phyloP scores from a whole-genome alignment of 2,797 vertebrate genomes.

The Thamnophis elegans region DNA sequence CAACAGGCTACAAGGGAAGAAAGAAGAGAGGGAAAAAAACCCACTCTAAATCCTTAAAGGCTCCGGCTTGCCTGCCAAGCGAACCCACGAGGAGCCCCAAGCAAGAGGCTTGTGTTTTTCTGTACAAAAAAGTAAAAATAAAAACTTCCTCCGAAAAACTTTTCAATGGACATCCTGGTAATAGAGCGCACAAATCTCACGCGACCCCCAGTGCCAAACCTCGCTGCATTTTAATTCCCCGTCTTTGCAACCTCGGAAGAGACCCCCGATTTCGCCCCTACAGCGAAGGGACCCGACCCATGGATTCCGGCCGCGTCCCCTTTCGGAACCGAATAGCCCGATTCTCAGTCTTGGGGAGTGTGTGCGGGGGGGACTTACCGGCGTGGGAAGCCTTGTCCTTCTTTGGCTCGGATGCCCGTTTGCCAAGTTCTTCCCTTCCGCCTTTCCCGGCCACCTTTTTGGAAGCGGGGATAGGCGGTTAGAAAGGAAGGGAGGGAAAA shows the following conservation, averaged over 20 bases:
- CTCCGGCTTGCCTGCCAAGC: constrained; percentile 23
- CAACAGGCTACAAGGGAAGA: background rate
- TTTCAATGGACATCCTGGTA: background rate
- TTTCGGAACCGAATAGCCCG: background rate
- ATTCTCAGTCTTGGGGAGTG: background rate
- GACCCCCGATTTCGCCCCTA: background rate
- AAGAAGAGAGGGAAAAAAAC: rapidly evolving
- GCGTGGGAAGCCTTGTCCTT: constrained; percentile 21
- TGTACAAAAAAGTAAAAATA: no score
- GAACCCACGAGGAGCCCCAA: background rate
- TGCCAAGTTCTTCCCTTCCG: background rate
- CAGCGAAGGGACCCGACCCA: background rate
- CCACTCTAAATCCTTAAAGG: background rate
- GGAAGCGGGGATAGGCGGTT: background rate
- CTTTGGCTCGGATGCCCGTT: constrained; percentile 23
- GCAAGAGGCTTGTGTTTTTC: background rate
- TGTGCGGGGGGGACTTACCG: constrained; percentile 43
- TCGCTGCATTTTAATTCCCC: background rate
- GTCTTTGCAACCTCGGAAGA: background rate
- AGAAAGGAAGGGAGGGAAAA: background rate
- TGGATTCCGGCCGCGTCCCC: background rate
- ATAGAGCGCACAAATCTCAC: background rate
- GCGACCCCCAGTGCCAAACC: background rate
- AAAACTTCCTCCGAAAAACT: background rate
- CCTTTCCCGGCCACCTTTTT: background rate